These are phyloP conservation scores for Arrhamphus sclerolepis DNA, from an alignment of 2,797 vertebrate species.

Conservation along the genomic window DNA sequence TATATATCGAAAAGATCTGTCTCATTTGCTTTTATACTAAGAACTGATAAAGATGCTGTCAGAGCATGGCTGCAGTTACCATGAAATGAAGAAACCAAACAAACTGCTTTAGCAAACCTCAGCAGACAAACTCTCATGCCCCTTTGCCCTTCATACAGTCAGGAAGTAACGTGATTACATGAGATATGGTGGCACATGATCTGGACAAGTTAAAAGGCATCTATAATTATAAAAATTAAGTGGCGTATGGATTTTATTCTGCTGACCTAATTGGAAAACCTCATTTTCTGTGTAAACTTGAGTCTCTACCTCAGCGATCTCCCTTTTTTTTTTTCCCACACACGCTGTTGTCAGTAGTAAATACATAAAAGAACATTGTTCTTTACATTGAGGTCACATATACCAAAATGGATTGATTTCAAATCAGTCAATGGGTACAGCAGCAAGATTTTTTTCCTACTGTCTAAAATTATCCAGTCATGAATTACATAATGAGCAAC, in stretches of 20 bases:
- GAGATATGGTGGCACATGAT: conserved; percentile 62
- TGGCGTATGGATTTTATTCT: conserved; percentile 62
- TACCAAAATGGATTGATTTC: no score
- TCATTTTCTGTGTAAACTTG: conserved; percentile 40
- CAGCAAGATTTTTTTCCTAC: no score
- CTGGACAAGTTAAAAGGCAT: conserved; percentile 34
- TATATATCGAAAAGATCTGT: no score
- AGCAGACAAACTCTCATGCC: conserved; percentile 1
- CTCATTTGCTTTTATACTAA: no score
- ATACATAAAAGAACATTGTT: conserved; percentile 37
- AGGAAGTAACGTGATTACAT: conserved; percentile 52
- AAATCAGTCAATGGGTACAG: no score
- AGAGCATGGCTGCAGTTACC: no score
- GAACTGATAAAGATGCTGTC: no score
- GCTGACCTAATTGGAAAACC: conserved; percentile 62
- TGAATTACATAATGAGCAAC: no score
- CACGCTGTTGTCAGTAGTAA: background rate
- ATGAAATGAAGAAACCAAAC: background rate
- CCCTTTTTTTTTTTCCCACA: background rate
- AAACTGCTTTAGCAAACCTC: background rate
- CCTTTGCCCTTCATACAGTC: conserved; percentile 24
- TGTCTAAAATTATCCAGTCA: no score
- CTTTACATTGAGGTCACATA: no score
- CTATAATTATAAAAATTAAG: conserved; percentile 61
- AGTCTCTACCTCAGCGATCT: conserved; percentile 11